Evolutionary conservation across 2,797 vertebrate genomes (phyloP).

Genomic region (Furcifer pardalis): DNA sequence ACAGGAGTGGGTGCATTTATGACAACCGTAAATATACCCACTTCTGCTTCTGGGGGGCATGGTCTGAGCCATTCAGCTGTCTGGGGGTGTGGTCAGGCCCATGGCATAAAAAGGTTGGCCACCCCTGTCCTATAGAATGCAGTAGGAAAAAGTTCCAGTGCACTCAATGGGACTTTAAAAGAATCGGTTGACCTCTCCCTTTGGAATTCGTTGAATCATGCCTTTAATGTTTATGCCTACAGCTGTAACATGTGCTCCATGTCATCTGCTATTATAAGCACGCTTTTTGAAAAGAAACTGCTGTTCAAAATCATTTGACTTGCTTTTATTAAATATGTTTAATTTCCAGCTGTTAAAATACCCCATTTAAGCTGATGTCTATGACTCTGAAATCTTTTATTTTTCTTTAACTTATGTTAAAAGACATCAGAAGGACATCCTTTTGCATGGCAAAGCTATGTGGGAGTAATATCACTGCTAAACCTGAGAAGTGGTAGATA

Average conservation of each 20-base stretch:
- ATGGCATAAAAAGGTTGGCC: too few species aligned
- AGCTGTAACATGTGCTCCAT: background rate
- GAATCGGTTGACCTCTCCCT: background rate
- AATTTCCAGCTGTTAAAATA: background rate
- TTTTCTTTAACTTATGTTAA: background rate
- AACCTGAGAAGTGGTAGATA: background rate
- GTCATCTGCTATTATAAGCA: background rate
- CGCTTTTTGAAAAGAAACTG: background rate
- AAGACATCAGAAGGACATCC: background rate
- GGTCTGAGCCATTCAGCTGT: too few species aligned
- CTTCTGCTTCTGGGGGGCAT: too few species aligned
- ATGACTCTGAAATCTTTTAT: background rate
- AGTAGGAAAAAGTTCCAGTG: background rate
- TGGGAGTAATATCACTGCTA: background rate
- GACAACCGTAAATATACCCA: too few species aligned
- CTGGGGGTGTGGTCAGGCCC: too few species aligned
- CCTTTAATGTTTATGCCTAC: background rate
- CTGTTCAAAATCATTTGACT: background rate
- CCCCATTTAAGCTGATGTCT: background rate
- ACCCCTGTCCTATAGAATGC: background rate
- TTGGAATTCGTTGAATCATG: background rate
- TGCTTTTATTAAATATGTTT: background rate
- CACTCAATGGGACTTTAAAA: background rate
- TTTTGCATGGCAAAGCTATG: background rate
- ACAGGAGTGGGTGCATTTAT: too few species aligned